phyloP scores from a whole-genome alignment of 2,113 vertebrate species.

The Camarhynchus parvulus region DNA sequence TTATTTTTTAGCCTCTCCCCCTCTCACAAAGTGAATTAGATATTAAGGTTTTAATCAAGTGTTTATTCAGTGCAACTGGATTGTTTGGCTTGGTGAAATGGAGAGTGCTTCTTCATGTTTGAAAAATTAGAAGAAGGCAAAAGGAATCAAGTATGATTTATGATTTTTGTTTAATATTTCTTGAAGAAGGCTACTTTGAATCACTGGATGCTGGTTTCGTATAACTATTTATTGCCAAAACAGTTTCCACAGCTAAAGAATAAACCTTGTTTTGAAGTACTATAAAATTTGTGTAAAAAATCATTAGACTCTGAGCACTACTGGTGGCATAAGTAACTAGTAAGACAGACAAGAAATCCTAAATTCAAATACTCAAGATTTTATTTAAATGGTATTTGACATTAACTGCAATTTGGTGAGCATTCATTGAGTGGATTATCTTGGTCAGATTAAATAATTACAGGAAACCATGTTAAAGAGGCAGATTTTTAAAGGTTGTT shows the following conservation, averaged over 20 bases:
- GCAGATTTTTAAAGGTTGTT: background rate
- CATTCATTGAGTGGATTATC: background rate
- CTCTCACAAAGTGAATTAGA: constrained; percentile 37
- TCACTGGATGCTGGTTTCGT: background rate
- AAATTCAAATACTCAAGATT: background rate
- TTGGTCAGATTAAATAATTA: background rate
- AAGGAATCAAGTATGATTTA: background rate
- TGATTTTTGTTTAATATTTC: background rate
- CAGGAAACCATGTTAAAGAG: background rate
- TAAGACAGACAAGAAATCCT: too few species aligned
- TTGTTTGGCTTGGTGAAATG: background rate
- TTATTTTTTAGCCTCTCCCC: background rate
- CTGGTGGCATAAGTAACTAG: too few species aligned
- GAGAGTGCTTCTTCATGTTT: background rate
- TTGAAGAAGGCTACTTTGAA: background rate
- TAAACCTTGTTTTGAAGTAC: background rate
- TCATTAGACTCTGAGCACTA: background rate
- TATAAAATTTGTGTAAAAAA: background rate
- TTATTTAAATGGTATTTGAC: background rate
- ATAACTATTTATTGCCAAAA: background rate
- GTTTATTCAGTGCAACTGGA: background rate
- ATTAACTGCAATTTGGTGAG: background rate
- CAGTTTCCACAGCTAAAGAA: background rate
- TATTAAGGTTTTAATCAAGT: constrained; percentile 25
- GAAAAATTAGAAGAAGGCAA: background rate